phyloP scores from a whole-genome alignment of 2,113 vertebrate genomes.

The Tor tambroides region DNA sequence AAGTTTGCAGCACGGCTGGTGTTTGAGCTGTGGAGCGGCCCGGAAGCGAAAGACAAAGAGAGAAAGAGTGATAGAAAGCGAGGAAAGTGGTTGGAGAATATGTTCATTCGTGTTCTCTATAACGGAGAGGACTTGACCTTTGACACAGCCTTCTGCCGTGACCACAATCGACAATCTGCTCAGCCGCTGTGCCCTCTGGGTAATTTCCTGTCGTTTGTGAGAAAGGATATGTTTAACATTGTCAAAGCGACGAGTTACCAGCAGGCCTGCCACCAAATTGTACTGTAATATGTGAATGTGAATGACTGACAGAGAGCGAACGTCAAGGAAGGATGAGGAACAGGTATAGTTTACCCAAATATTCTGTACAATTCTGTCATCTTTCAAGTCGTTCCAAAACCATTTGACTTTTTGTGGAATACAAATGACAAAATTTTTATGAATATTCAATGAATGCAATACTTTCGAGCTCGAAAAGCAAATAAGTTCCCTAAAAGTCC shows the following conservation, averaged over 20 bases:
- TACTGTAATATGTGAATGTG: slow-evolving; percentile 50
- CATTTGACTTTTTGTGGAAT: background rate
- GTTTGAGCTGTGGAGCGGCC: slow-evolving; percentile 93
- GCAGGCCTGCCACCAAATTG: slow-evolving; percentile 84
- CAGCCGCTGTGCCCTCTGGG: slow-evolving; percentile 90
- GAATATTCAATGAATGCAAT: too few relatives aligned
- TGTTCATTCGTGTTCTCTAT: slow-evolving; percentile 89
- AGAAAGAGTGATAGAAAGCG: slow-evolving; percentile 48
- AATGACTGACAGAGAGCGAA: slow-evolving; percentile 40
- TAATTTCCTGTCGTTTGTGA: slow-evolving; percentile 88
- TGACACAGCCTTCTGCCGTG: slow-evolving; percentile 88
- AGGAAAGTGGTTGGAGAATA: slow-evolving; percentile 71
- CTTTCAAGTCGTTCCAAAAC: background rate
- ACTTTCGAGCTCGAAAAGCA: background rate
- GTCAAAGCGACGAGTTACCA: slow-evolving; percentile 88
- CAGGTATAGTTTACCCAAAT: background rate
- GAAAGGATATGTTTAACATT: slow-evolving; percentile 86
- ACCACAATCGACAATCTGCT: slow-evolving; percentile 73
- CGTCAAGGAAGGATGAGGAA: background rate
- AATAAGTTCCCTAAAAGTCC: too few relatives aligned
- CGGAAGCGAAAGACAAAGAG: background rate
- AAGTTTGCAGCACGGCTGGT: slow-evolving; percentile 92
- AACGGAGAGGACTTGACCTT: slow-evolving; percentile 93
- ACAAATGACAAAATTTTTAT: too few relatives aligned
- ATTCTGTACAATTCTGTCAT: background rate